Evolutionary conservation across 53 echinoderm and acorn worm species (phyloP).

Genomic region (Zoroaster sp.): DNA sequence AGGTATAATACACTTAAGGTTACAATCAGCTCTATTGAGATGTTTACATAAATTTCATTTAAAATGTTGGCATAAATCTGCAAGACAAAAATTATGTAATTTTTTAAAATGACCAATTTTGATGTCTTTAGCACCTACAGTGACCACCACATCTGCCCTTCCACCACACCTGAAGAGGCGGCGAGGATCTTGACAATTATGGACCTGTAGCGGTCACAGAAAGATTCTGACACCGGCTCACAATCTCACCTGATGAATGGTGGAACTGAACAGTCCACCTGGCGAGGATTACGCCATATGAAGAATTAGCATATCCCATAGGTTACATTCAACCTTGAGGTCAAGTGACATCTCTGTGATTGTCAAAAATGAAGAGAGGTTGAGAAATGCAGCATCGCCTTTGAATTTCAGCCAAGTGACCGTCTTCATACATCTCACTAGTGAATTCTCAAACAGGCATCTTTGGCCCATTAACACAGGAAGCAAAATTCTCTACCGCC

Average conservation of each 20-base stretch:
- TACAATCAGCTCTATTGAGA: no score
- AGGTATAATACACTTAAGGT: no score
- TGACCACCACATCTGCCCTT: not conserved
- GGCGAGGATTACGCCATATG: not conserved
- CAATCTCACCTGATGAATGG: not conserved
- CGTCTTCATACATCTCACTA: not conserved
- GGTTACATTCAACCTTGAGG: not conserved
- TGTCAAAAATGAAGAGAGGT: not conserved
- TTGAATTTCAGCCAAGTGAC: not conserved
- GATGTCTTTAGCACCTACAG: no score
- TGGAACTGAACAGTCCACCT: not conserved
- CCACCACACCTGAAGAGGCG: slow-evolving; percentile 6
- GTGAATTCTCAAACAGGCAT: not conserved
- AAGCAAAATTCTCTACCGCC: not conserved
- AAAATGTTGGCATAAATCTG: no score
- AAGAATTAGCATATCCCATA: no score
- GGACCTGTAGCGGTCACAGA: not conserved
- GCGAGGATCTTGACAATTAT: not conserved
- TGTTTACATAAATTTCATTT: not conserved
- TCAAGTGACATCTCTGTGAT: not conserved
- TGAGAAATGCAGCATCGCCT: not conserved
- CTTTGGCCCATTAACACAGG: not conserved
- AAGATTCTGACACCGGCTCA: not conserved
- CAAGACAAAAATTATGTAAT: no score
- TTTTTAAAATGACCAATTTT: no score